Conservation (phyloP, 2,888 invertebrate species). For the Meteorus colon region DNA sequence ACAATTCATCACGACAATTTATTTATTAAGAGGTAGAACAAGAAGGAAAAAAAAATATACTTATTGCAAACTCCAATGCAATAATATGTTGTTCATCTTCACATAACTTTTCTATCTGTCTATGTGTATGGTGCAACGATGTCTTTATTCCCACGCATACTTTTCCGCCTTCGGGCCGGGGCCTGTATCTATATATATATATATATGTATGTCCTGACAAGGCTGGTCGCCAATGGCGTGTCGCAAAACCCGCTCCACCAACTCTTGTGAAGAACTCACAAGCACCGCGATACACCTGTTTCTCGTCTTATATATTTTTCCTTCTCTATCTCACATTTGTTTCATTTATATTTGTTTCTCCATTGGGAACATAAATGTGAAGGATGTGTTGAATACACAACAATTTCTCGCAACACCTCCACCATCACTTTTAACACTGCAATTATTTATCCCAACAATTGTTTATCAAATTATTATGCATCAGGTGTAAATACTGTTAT, state of each 20-base stretch:
- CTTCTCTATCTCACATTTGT: conserved; percentile 14
- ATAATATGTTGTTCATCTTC: conserved; percentile 22
- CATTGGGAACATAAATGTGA: neutral
- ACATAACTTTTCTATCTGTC: neutral
- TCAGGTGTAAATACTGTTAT: neutral
- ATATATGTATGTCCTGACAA: conserved; percentile 15
- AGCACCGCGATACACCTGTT: conserved; percentile 41
- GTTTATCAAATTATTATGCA: too few relatives aligned
- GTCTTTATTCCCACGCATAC: conserved; percentile 33
- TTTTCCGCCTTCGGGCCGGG: conserved; percentile 35
- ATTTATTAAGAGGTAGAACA: neutral
- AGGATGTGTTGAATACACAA: too few relatives aligned
- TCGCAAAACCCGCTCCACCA: conserved; percentile 36
- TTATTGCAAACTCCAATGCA: neutral
- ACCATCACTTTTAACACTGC: too few relatives aligned
- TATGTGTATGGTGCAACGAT: conserved; percentile 22
- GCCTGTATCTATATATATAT: conserved; percentile 9
- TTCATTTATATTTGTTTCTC: neutral
- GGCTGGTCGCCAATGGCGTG: conserved; percentile 36
- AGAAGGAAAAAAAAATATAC: neutral
- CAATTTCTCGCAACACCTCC: too few relatives aligned
- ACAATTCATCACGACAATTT: conserved; percentile 3
- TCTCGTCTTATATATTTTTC: conserved; percentile 16
- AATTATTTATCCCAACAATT: too few relatives aligned
- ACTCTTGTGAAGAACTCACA: conserved; percentile 17